Evolutionary conservation across 2,888 invertebrate species (phyloP), one percentile per base, ranked within the genome.

Genomic region (Tiliacea aurago): DNA sequence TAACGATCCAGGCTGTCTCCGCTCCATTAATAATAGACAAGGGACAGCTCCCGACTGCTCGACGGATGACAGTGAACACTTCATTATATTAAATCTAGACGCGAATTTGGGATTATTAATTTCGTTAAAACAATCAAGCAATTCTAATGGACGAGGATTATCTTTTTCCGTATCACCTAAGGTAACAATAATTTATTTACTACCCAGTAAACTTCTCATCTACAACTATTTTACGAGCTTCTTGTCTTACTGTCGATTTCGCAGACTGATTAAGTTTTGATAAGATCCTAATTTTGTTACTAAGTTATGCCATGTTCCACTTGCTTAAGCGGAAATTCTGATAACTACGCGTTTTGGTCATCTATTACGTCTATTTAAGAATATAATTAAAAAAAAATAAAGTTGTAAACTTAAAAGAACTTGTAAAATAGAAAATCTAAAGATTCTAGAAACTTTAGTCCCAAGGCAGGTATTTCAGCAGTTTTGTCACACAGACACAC

Each of bases 31-130:
- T 92, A 92, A 91, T 88, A 82, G 86, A 84, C 81, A 85, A 90
- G 86, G 84, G 87, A 85, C 89, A 89, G 88, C 88, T 89, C 87
- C 90, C 86, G 86, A 41, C 85, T 83, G 83, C 80, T 87, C 87
- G 89, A 90, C 89, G 76, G 84, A 85, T 84, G 77, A 70, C 78
- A 79, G 56, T 70, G 88, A 90, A 90, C 88, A 90, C 89, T 90
- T 93, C 90, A 92, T 93, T 93, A 93, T 91, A 92, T 90, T 89
- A 90, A 88, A 88, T 41, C 89, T 43, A 51, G 28, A 15, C 28
- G 23, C 1, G 10, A 51, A n/a, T 15, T 33, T 37, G 6, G 1
- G 4, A 18, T 18, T 20, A 49, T 28, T 28, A 2, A 28, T 41
- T 65, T 37, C 13, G 37, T 37, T 0, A 37, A 37, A 37, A 37